Base-by-base conservation (phyloP, 1,140 invertebrate species). In the Eciton burchellii region DNA sequence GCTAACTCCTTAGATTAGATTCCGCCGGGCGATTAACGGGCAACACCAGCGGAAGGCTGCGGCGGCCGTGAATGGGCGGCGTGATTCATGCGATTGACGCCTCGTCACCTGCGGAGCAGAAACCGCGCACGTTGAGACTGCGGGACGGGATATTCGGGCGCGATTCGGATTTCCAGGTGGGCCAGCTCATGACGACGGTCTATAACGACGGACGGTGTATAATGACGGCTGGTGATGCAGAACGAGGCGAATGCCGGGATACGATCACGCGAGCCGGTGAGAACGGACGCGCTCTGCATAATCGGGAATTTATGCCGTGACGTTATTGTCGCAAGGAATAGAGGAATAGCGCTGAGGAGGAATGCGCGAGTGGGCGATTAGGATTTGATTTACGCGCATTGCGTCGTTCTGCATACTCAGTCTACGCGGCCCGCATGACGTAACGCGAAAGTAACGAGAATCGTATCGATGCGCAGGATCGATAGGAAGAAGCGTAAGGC, bases 81-180 rank as follows among this genome's bases (percentile, higher is more conserved):
- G 12, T 49, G 72, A 74, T 26, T 65, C 59, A 76, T 76, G 14
- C 59, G 59, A 19, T n/a, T 52, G 45, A 43, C 6, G 49, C 21
- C 54, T 54, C 74, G 74, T 70, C 35, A 79, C 24, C 74, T 79
- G 74, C 21, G 24, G n/a, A 70, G n/a, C 49, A 57, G 0, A 79
- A 70, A 16, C 11, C 1, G 26, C 3, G 16, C 4, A 4, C 5
- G 35, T 74, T 35, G 21, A 29, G 14, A 79, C 43, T 19, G n/a
- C 16, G 24, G 3, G 1, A 43, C 21, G 1, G 8, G 14, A 8
- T 1, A 5, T 4, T 63, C 26, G 14, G 41, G 16, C n/a, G 56
- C 35, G 35, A n/a, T n/a, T 45, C 41, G 4, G 21, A 54, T 56
- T n/a, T n/a, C n/a, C n/a, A n/a, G n/a, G n/a, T n/a, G n/a, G n/a